Conservation (phyloP, 2,113 vertebrate genomes). For the Isichthys henryi region DNA sequence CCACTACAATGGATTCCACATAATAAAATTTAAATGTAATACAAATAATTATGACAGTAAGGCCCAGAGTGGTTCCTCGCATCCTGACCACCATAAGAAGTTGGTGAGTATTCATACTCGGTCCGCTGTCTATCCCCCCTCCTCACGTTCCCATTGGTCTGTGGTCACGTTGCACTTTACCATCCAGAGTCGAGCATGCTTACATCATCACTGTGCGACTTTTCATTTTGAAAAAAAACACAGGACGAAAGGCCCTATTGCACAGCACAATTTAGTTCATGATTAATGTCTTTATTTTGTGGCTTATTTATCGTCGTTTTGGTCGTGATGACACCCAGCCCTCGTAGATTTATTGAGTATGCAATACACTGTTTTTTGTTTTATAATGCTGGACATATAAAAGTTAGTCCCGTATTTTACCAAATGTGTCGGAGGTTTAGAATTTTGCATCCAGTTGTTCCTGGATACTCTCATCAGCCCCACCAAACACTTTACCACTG, state of each 20-base stretch:
- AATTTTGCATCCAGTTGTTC: neutral
- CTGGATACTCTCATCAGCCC: no score
- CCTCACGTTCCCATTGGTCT: neutral
- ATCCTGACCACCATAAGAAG: neutral
- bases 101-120: neutral
- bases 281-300: neutral
- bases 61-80: neutral
- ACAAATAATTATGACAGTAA: neutral
- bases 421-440: neutral
- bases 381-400: neutral
- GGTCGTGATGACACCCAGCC: neutral
- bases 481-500: no score
- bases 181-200: neutral
- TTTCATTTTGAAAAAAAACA: neutral
- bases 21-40: neutral
- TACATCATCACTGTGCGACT: neutral
- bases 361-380: neutral
- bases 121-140: no score
- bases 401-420: neutral
- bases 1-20: neutral
- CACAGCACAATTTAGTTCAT: neutral
- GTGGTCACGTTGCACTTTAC: neutral
- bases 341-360: neutral
- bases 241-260: neutral
- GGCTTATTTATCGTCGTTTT: neutral